Evolutionary conservation across 2,113 vertebrate genomes (phyloP).

Genomic region (Entomyzon cyanotis): DNA sequence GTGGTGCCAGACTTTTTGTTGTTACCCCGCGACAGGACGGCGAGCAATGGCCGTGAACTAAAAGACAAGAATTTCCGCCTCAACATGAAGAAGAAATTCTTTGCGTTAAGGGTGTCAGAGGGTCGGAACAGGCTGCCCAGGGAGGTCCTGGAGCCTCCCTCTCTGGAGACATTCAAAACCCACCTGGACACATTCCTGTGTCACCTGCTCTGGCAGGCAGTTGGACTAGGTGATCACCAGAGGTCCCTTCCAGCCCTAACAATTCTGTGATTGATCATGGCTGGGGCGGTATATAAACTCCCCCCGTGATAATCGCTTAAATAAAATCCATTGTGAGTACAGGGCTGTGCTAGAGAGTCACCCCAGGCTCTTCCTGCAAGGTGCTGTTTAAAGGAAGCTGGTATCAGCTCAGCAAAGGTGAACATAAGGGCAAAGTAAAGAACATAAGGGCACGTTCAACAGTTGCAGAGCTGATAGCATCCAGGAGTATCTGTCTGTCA

Average conservation of each 20-base stretch:
- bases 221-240: background rate
- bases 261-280: background rate
- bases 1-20: background rate
- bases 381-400: background rate
- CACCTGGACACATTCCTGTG: background rate
- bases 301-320: fast-evolving
- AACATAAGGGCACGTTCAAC: background rate
- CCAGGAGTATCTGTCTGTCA: background rate
- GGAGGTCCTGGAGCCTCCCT: background rate
- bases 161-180: background rate
- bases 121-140: too few relatives aligned
- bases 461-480: background rate
- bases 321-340: background rate
- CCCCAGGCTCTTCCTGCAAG: background rate
- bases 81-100: background rate
- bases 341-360: background rate
- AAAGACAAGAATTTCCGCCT: background rate
- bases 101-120: background rate
- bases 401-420: background rate
- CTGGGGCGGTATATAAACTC: too few relatives aligned
- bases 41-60: background rate
- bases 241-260: background rate
- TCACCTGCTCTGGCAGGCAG: background rate
- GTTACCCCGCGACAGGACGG: too few relatives aligned
- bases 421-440: background rate